These are phyloP conservation scores for Acromyrmex echinatior DNA, from an alignment of 1,140 invertebrate species.

Conservation along the genomic window DNA sequence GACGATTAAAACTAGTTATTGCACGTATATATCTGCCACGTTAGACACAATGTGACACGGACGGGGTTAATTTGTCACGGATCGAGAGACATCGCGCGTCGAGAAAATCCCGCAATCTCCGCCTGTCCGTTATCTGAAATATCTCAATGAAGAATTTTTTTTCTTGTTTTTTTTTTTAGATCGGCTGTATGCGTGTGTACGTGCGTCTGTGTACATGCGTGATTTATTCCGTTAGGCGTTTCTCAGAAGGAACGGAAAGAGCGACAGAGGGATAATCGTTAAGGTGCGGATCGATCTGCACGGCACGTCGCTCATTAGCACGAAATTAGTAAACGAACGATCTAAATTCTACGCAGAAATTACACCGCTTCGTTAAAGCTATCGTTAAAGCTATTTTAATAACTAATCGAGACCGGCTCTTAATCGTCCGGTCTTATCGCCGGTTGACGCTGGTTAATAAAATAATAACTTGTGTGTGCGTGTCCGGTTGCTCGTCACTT, in stretches of 20 bases:
- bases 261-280: slow-evolving; percentile 41
- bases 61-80: slow-evolving; percentile 36
- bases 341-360: slow-evolving; percentile 24
- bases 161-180: not conserved
- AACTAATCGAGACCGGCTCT: slow-evolving; percentile 22
- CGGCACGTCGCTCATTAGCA: slow-evolving; percentile 31
- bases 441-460: slow-evolving; percentile 1
- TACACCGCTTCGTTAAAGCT: slow-evolving; percentile 22
- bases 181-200: not conserved
- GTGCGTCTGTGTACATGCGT: not conserved
- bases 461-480: slow-evolving; percentile 22
- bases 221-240: slow-evolving; percentile 53
- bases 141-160: slow-evolving; percentile 32
- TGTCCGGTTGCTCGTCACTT: slow-evolving; percentile 20
- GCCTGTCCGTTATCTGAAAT: slow-evolving; percentile 26
- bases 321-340: slow-evolving; percentile 58
- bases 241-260: slow-evolving; percentile 21
- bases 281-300: slow-evolving; percentile 32
- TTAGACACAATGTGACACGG: slow-evolving; percentile 31
- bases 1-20: slow-evolving; percentile 69
- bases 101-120: slow-evolving; percentile 47
- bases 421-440: slow-evolving; percentile 32
- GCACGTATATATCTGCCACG: slow-evolving; percentile 30
- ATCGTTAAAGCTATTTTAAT: slow-evolving; percentile 27
- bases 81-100: slow-evolving; percentile 15